Base-by-base conservation (phyloP, 2,797 vertebrate genomes). In the Hemitrygon akajei region DNA sequence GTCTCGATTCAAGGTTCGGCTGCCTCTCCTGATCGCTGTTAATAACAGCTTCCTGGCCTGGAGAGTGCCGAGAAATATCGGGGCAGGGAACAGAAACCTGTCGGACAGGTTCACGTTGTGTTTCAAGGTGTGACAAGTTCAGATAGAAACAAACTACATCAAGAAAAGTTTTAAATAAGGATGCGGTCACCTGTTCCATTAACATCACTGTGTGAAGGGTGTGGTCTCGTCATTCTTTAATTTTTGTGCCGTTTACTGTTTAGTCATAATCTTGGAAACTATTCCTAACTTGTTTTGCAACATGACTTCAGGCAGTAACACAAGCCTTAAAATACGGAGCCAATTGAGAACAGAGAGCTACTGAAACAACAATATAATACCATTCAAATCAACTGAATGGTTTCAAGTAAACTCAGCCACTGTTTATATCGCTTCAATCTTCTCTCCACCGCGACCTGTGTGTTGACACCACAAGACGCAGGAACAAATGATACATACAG, bases 191-290 rank as follows among this genome's bases (percentile, higher is more conserved):
- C 12, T 12, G 12, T 14, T 86, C 25, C 27, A n/a, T 80, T 7
- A 14, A 14, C 82, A n/a, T n/a, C 34, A 14, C 56, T 60, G 11
- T 60, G 27, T 1, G 25, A 27, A 60, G 56, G 82, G 82, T 12
- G 82, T n/a, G 82, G 27, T 0, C 1, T 79, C 0, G 5, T 16
- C 0, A 14, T 30, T 7, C 3, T 5, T 30, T 2, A 30, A 27
- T 16, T 16, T 2, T 0, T 1, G 25, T 14, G 14, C 2, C 9
- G 14, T 40, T 12, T 2, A 30, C 81, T 27, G 7, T 5, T 0
- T 84, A 84, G 56, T 56, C 25, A 58, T 47, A 56, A 40, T 27
- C 34, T 1, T 11, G 22, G 0, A 14, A 25, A 6, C n/a, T 0
- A 5, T 16, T n/a, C n/a, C 12, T 11, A 60, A 86, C 82, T 30